A percentile compares a stretch with the other conserved stretches of the same genome.
Conservation (phyloP, 2,113 vertebrate genomes). For the Trachemys scripta region DNA sequence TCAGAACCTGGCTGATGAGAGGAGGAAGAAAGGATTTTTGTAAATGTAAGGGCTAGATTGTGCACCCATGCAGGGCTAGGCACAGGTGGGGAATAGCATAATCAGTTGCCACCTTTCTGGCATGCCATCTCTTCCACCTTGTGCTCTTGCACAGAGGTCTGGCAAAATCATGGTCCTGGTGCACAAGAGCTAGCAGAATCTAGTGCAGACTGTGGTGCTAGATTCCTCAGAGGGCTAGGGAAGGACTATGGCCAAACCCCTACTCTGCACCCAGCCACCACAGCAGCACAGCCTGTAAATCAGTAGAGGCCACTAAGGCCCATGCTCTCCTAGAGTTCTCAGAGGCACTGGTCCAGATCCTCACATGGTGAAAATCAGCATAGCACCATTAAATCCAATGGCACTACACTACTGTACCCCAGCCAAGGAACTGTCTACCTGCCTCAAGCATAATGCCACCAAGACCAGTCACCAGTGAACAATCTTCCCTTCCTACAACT, state of each 20-base stretch:
- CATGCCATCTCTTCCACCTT: background rate
- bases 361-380: background rate
- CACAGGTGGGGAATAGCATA: background rate
- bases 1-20: background rate
- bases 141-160: rapidly evolving
- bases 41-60: background rate
- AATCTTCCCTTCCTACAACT: background rate
- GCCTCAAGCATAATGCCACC: rapidly evolving
- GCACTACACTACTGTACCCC: background rate
- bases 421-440: rapidly evolving
- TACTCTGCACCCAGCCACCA: background rate
- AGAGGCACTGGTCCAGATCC: background rate
- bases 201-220: background rate
- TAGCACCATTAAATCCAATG: background rate
- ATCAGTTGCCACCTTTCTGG: background rate
- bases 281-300: background rate
- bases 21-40: background rate
- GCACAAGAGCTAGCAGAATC: background rate
- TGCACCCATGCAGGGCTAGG: background rate
- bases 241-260: background rate
- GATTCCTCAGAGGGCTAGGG: background rate
- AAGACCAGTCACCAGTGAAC: background rate
- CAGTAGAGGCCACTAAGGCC: background rate
- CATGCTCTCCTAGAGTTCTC: background rate
- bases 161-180: background rate